A percentile compares a stretch with the other conserved stretches of the same genome.
phyloP scores from a whole-genome alignment of 2,113 vertebrate species.

The Gasterosteus aculeatus region DNA sequence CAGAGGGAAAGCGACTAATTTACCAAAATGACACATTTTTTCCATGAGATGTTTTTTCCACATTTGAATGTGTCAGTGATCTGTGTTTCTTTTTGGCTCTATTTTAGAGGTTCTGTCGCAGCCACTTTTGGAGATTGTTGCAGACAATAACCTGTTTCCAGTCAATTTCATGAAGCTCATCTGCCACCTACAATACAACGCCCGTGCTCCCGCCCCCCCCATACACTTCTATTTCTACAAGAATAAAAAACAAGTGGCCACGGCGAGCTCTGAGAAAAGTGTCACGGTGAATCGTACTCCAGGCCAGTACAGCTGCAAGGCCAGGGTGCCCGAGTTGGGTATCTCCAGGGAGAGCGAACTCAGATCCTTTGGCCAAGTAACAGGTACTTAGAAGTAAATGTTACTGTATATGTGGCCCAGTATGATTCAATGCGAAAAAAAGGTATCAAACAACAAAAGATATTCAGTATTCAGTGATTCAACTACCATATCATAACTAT shows the following conservation, averaged over 20 bases:
- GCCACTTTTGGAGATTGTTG: slow-evolving; percentile 45
- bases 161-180: slow-evolving; percentile 24
- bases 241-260: slow-evolving; percentile 28
- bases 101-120: slow-evolving; percentile 65
- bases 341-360: slow-evolving; percentile 54
- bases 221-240: slow-evolving; percentile 67
- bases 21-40: not conserved
- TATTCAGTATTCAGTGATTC: too few species aligned
- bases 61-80: not conserved
- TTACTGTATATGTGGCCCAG: too few species aligned
- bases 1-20: not conserved
- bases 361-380: slow-evolving; percentile 13
- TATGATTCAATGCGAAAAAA: too few species aligned
- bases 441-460: too few species aligned
- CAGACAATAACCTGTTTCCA: fast-evolving
- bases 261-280: slow-evolving; percentile 23
- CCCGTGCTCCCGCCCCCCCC: slow-evolving; percentile 29
- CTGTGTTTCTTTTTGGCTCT: not conserved
- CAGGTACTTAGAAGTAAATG: slow-evolving; percentile 27
- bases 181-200: slow-evolving; percentile 65
- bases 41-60: not conserved
- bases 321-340: slow-evolving; percentile 51
- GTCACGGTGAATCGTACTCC: fast-evolving
- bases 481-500: too few species aligned
- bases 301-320: slow-evolving; percentile 71